Conservation (phyloP, 2,888 invertebrate genomes). For the Rhodophaea formosa region DNA sequence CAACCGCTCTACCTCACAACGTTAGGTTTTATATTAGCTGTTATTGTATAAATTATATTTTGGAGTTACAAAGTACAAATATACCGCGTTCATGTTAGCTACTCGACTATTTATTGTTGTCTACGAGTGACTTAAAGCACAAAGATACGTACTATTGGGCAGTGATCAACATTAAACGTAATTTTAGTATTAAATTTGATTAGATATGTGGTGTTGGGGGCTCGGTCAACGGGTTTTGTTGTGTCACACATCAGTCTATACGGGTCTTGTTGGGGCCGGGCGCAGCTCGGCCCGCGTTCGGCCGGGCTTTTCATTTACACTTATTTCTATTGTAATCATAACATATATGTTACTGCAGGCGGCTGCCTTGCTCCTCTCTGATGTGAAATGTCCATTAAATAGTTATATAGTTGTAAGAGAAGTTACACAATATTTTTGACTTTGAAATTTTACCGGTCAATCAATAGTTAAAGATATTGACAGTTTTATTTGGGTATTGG, state of each 20-base stretch:
- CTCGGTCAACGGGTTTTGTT: slow-evolving; percentile 68
- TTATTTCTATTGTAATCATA: slow-evolving; percentile 72
- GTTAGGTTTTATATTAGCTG: slow-evolving; percentile 76
- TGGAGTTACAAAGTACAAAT: slow-evolving; percentile 76
- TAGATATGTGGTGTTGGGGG: slow-evolving; percentile 66
- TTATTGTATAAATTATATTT: slow-evolving; percentile 78
- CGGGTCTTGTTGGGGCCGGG: slow-evolving; percentile 73
- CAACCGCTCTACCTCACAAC: slow-evolving; percentile 76
- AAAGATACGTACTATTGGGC: slow-evolving; percentile 81
- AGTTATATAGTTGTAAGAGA: slow-evolving; percentile 20
- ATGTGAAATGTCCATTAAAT: slow-evolving; percentile 21
- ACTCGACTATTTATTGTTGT: slow-evolving; percentile 73
- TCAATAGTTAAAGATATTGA: slow-evolving; percentile 9
- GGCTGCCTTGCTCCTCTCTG: slow-evolving; percentile 42
- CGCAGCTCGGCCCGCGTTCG: slow-evolving; percentile 56
- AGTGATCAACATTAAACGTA: slow-evolving; percentile 81
- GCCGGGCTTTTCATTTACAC: slow-evolving; percentile 56
- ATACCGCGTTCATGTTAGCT: slow-evolving; percentile 57
- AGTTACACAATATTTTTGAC: slow-evolving; percentile 16
- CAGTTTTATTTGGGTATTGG: too few species aligned
- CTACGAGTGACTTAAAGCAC: slow-evolving; percentile 76
- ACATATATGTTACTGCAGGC: slow-evolving; percentile 65
- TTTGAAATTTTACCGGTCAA: slow-evolving; percentile 15
- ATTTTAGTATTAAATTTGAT: slow-evolving; percentile 77
- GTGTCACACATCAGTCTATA: slow-evolving; percentile 65